Percentiles rank a stretch among this genome's conserved stretches.
These are phyloP conservation scores for Spermophilus dauricus DNA, from an alignment of 2,113 vertebrate genomes.

Conservation along the genomic window DNA sequence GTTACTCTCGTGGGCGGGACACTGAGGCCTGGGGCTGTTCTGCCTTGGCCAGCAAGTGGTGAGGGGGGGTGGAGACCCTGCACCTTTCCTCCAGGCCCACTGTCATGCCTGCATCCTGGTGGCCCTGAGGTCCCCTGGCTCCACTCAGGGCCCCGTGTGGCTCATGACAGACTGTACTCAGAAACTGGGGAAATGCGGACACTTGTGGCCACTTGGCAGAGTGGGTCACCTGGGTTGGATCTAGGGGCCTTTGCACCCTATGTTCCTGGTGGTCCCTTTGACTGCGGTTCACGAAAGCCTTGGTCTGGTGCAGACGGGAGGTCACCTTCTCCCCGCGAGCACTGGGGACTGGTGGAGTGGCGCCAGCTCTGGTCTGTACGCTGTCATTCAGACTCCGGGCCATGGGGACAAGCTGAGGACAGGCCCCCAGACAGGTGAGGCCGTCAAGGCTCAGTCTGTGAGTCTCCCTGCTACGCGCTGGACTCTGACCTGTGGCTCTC, in stretches of 20 bases:
- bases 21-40: not conserved
- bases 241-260: not conserved
- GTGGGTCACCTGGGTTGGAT: not conserved
- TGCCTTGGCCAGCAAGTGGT: not conserved
- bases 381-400: too few relatives aligned
- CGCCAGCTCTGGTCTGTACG: too few relatives aligned
- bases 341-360: too few relatives aligned
- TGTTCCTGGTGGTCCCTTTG: conserved; percentile 7
- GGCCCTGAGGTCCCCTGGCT: not conserved
- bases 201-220: not conserved
- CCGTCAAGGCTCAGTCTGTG: too few relatives aligned
- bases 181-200: not conserved
- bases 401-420: too few relatives aligned
- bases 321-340: not conserved
- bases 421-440: too few relatives aligned
- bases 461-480: too few relatives aligned
- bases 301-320: not conserved
- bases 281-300: not conserved
- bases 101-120: not conserved
- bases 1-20: not conserved
- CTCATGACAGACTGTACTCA: not conserved
- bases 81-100: not conserved
- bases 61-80: not conserved
- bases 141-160: too few relatives aligned
- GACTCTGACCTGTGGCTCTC: not conserved